Conservation (phyloP, 2,888 invertebrate species). For the Hypena proboscidalis region DNA sequence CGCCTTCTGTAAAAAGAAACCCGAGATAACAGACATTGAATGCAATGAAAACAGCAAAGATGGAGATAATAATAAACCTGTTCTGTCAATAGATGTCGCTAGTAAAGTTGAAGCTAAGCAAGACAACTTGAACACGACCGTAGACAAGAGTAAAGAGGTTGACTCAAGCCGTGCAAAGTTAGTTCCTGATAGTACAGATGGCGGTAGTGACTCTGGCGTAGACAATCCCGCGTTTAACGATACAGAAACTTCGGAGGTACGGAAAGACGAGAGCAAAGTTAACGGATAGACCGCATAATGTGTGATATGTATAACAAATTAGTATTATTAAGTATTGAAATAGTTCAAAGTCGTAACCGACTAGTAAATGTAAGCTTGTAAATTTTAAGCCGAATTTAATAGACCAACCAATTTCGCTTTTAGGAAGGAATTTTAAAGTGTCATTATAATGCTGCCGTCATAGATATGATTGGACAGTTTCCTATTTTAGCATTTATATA, state of each 20-base stretch:
- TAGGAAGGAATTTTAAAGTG: neutral
- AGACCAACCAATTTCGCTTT: slow-evolving; percentile 1
- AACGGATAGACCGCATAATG: slow-evolving; percentile 39
- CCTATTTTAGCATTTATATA: slow-evolving; percentile 1
- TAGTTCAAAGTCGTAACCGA: slow-evolving; percentile 25
- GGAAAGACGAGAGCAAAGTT: slow-evolving; percentile 55
- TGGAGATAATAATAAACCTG: slow-evolving; percentile 49
- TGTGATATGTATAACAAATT: slow-evolving; percentile 40
- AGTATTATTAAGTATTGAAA: slow-evolving; percentile 35
- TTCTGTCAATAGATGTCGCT: slow-evolving; percentile 60
- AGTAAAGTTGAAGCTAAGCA: slow-evolving; percentile 47
- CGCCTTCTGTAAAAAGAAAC: slow-evolving; percentile 86
- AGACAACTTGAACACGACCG: slow-evolving; percentile 23
- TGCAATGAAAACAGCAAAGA: slow-evolving; percentile 56
- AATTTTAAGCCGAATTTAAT: slow-evolving; percentile 32
- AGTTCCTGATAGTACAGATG: slow-evolving; percentile 67
- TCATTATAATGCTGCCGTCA: neutral
- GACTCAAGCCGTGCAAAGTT: slow-evolving; percentile 50
- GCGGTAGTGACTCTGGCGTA: slow-evolving; percentile 78
- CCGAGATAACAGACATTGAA: slow-evolving; percentile 67
- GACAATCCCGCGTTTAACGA: slow-evolving; percentile 77
- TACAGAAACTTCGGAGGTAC: slow-evolving; percentile 56
- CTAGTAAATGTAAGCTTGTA: slow-evolving; percentile 9
- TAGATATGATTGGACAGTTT: slow-evolving; percentile 1
- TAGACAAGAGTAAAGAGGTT: slow-evolving; percentile 36